phyloP scores from a whole-genome alignment of 2,797 vertebrate species.

The Enteromius unitaeniatus region DNA sequence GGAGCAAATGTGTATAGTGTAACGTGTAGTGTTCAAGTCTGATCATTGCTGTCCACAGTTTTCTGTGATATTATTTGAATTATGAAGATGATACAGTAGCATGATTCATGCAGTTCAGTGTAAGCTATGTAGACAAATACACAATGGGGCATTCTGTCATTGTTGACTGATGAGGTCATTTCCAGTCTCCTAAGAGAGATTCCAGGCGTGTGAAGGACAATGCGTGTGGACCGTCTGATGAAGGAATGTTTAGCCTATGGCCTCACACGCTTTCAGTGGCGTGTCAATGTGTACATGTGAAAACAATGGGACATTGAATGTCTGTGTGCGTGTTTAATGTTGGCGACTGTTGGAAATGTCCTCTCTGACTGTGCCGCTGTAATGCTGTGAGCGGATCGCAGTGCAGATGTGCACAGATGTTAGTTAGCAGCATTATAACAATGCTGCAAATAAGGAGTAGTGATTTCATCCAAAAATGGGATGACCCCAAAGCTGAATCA shows the following conservation, averaged over 20 bases:
- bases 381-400: conserved; percentile 31
- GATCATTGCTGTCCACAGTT: neutral
- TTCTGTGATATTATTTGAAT: neutral
- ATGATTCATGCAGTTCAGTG: conserved; percentile 12
- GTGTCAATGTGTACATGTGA: conserved; percentile 44
- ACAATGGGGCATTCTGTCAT: conserved; percentile 27
- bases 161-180: conserved; percentile 25
- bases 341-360: conserved; percentile 36
- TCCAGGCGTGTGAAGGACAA: conserved; percentile 20
- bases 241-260: conserved; percentile 40
- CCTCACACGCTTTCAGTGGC: conserved; percentile 19
- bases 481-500: conserved; percentile 31
- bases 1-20: neutral
- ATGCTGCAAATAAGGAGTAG: neutral
- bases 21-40: neutral
- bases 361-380: neutral
- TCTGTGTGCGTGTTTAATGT: conserved; percentile 27
- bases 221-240: conserved; percentile 31
- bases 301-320: conserved; percentile 19
- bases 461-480: conserved; percentile 47
- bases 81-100: neutral
- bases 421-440: conserved; percentile 15
- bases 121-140: conserved; percentile 23
- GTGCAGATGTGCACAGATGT: conserved; percentile 43
- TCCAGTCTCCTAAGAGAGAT: conserved; percentile 24